Evolutionary conservation across 2,113 vertebrate genomes (phyloP).

Genomic region (Laticauda colubrina): DNA sequence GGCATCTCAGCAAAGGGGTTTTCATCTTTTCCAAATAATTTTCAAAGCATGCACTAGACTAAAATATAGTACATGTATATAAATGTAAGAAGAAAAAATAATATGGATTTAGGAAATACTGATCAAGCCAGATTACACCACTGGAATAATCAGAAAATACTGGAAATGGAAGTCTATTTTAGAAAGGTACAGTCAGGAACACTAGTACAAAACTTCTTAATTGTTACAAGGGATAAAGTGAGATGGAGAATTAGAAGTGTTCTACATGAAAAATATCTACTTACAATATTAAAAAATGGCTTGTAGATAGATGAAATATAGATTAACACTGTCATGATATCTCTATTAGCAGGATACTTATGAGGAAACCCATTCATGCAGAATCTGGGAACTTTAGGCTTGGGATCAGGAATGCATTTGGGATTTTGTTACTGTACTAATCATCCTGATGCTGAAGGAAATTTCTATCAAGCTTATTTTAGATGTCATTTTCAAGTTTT

Average conservation of each 20-base stretch:
- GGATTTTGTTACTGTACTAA: background rate
- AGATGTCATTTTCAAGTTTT: background rate
- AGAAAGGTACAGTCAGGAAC: background rate
- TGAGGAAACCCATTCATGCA: background rate
- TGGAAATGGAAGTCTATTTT: background rate
- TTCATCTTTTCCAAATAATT: background rate
- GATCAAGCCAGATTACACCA: background rate
- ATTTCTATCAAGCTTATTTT: background rate
- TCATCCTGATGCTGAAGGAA: background rate
- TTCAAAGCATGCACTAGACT: background rate
- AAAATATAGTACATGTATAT: background rate
- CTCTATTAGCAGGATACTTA: background rate
- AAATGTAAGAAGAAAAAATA: background rate
- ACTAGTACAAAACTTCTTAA: background rate
- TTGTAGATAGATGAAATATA: background rate
- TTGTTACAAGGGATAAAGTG: background rate
- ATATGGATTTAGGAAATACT: background rate
- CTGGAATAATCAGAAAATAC: background rate
- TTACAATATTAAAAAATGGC: background rate
- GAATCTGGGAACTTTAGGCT: background rate
- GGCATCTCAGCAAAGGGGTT: background rate
- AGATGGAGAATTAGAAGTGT: background rate
- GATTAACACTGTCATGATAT: background rate
- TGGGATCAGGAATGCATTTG: background rate
- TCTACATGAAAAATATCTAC: background rate